Evolutionary conservation across 2,888 invertebrate species (phyloP), one percentile per base, ranked within the genome.

Genomic region (Plagodis pulveraria): DNA sequence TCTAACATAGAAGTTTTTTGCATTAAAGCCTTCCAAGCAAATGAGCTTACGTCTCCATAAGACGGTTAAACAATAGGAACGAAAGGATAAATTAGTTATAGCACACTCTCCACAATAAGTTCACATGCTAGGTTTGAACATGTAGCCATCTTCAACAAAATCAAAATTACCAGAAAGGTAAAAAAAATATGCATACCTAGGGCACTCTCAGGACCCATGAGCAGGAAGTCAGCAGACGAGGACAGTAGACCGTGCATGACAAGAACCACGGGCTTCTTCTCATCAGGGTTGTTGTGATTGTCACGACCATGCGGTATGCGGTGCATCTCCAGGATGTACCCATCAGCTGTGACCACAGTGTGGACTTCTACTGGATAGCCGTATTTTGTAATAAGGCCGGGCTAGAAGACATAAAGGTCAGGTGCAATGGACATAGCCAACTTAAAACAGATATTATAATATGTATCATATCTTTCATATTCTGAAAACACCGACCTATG

Each of bases 221-320:
- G 67, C 9, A 85, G n/a, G 66, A 71, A 84, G 44, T 85, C 86
- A 63, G 84, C 84, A 12, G 85, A 84, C 0, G 85, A 86, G 9
- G 82, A 83, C 48, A 82, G 61, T 0, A 86, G 75, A 4, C 85
- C 85, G 36, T 86, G 85, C 82, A 86, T 78, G 11, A 84, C 7
- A 45, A 84, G 71, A 6, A 72, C 81, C 0, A 67, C 66, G 6
- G 76, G 76, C 44, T 67, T 74, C 36, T 67, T 71, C 45, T 70
- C 62, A 5, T 9, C 41, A 11, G 60, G 55, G 10, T 56, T 34
- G 44, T 55, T 56, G 48, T 67, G 69, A 5, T 58, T 58, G 49
- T 77, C 70, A 11, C 76, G 73, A 10, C 84, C 86, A 36, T 81
- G 69, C 0, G 85, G 85, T 48, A 86, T 85, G 38, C 86, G 76